Conservation (phyloP, 1,140 invertebrate species). For the Nymphalis io region DNA sequence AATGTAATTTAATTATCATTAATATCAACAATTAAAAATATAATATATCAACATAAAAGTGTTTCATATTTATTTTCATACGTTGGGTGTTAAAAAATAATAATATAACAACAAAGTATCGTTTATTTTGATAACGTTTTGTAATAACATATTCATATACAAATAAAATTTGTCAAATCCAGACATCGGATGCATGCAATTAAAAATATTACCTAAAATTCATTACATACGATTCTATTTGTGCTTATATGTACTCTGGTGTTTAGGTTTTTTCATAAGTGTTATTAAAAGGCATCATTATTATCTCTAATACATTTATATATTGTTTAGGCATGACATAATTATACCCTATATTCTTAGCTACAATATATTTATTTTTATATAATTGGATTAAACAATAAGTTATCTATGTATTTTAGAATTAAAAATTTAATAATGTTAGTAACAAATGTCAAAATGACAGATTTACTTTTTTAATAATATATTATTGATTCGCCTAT, state of each 20-base stretch:
- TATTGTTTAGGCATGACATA: conserved; percentile 19
- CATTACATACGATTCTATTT: conserved; percentile 44
- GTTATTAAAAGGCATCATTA: conserved; percentile 39
- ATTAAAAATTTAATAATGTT: conserved; percentile 25
- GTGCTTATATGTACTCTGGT: conserved; percentile 41
- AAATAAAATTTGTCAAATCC: conserved; percentile 50
- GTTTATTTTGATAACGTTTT: conserved; percentile 62
- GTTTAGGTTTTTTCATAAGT: conserved; percentile 47
- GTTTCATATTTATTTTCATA: no score
- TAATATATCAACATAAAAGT: no score
- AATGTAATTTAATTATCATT: no score
- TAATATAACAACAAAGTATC: conserved; percentile 58
- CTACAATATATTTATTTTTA: conserved; percentile 33
- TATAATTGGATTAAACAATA: conserved; percentile 35
- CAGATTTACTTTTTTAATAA: conserved; percentile 5
- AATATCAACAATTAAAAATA: no score
- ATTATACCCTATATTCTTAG: conserved; percentile 18
- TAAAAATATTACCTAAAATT: conserved; percentile 43
- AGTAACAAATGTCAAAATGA: conserved; percentile 26
- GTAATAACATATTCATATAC: conserved; percentile 62
- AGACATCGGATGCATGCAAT: conserved; percentile 49
- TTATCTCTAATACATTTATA: conserved; percentile 17
- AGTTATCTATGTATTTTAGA: conserved; percentile 35
- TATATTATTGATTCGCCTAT: conserved; percentile 18
- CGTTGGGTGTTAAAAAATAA: conserved; percentile 11